These are phyloP conservation scores for Drosophila mulleri DNA, from an alignment of 2,888 invertebrate genomes.

Conservation along the genomic window DNA sequence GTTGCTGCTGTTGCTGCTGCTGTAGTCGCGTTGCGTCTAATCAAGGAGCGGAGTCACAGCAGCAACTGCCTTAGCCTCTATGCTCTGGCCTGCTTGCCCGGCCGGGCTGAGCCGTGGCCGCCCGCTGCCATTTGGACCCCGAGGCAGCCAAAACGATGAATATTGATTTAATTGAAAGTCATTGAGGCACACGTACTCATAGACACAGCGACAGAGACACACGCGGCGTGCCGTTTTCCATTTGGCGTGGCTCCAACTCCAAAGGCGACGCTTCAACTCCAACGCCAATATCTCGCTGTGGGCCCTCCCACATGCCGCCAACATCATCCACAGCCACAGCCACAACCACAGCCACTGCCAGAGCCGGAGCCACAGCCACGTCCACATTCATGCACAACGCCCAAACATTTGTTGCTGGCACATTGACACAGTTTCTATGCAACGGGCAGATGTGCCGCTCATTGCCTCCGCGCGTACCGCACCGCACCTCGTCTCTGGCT, in stretches of 20 bases:
- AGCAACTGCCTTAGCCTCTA: conserved; percentile 37
- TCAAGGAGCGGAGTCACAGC: conserved; percentile 71
- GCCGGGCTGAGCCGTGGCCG: conserved; percentile 50
- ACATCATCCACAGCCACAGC: conserved; percentile 33
- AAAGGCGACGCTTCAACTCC: conserved; percentile 46
- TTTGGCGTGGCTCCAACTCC: conserved; percentile 70
- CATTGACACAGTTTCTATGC: conserved; percentile 74
- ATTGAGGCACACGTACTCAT: conserved; percentile 74
- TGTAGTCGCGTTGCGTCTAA: conserved; percentile 67
- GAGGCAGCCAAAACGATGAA: conserved; percentile 79
- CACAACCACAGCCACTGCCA: background rate
- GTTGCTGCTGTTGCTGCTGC: conserved; percentile 29
- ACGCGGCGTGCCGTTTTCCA: conserved; percentile 51
- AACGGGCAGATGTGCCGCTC: conserved; percentile 70
- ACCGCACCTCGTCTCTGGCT: conserved; percentile 4
- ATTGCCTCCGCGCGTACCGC: conserved; percentile 16
- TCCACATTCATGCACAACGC: conserved; percentile 55
- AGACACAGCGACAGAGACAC: conserved; percentile 45
- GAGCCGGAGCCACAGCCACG: conserved; percentile 21
- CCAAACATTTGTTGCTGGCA: conserved; percentile 68
- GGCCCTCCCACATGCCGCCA: conserved; percentile 74
- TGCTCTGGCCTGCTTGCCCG: conserved; percentile 28
- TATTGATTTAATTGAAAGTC: conserved; percentile 84
- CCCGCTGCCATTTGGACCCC: conserved; percentile 76
- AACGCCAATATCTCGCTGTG: conserved; percentile 47